Percentiles rank a stretch among this genome's conserved stretches.
phyloP scores from a whole-genome alignment of 37 sponge, comb jelly and placozoan genomes.

The Haliclona indistincta region DNA sequence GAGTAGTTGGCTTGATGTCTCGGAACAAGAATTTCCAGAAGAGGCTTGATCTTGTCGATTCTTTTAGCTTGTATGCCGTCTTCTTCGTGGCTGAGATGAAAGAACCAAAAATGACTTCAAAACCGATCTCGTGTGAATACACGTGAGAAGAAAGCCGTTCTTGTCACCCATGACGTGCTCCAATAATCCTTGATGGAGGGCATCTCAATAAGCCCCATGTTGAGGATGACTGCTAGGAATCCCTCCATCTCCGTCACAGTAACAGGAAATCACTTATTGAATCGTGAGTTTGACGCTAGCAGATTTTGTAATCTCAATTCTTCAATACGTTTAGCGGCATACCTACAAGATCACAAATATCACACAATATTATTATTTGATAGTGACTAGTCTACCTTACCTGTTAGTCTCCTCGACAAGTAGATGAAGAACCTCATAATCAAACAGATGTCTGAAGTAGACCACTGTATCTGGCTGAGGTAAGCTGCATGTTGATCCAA shows the following conservation, averaged over 20 bases:
- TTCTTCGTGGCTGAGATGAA: slow-evolving; percentile 10
- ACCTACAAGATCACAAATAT: neutral
- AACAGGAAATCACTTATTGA: neutral
- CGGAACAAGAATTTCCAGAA: slow-evolving; percentile 8
- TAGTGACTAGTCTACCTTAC: neutral
- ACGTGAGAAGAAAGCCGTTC: neutral
- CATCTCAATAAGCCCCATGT: slow-evolving; percentile 6
- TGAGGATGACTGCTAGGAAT: neutral
- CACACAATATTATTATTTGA: no score
- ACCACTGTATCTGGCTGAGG: neutral
- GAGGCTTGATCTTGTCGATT: slow-evolving; percentile 18
- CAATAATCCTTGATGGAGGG: slow-evolving; percentile 7
- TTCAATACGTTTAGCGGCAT: neutral
- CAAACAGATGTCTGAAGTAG: no score
- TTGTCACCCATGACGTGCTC: slow-evolving; percentile 3
- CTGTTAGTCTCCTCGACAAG: slow-evolving; percentile 7
- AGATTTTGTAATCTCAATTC: neutral
- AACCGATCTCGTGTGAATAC: slow-evolving; percentile 11
- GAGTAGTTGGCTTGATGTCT: neutral
- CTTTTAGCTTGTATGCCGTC: neutral
- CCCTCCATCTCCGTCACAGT: neutral
- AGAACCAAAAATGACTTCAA: neutral
- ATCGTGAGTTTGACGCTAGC: neutral
- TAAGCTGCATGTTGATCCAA: neutral
- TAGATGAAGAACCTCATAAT: neutral